Base-by-base conservation (phyloP, 2,113 vertebrate genomes). In the Plecturocebus donacophilus region DNA sequence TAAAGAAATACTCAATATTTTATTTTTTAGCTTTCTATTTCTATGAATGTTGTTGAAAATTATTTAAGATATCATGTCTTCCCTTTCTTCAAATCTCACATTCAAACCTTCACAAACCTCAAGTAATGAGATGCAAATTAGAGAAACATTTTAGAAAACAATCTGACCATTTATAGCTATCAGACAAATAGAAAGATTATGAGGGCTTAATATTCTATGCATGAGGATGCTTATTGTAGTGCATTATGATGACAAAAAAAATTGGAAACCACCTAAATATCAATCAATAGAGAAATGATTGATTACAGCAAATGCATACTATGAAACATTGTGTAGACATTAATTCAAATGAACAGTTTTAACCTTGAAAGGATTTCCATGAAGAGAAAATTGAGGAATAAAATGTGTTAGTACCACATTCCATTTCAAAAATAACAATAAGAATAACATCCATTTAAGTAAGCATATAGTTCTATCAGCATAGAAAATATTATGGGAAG, bases 1-100 rank as follows among this genome's bases (percentile, higher is more conserved):
- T 61, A 27, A 40, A 54, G n/a, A 40, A 84, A 42, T 4, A 84
- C 30, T 94, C 25, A 52, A 40, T 68, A 49, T 86, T 89, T 96
- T 92, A 92, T 89, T 85, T 96, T 92, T 86, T 40, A 90, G 21
- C 16, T 85, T 94, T 85, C 79, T 52, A 49, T 94, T 86, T 40
- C 73, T 76, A 54, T 40, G 47, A 76, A 42, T 86, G 61, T 58
- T 82, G 82, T 56, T 27, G 19, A 93, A 89, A 80, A 94, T 52
- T 77, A 12, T 82, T 89, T 87, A 66, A 93, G 27, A 83, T 71
- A 13, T 54, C 10, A 38, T 66, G 40, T 90, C 79, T 92, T 61
- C 47, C 71, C 35, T 90, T 54, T 16, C 25, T 94, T 83, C n/a
- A 95, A 45, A 87, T 70, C 42, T 87, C 40, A 70, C n/a, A 42